Percentiles rank a stretch among this genome's conserved stretches.
Conservation (phyloP, 2,888 invertebrate species). For the Bugula neritina region DNA sequence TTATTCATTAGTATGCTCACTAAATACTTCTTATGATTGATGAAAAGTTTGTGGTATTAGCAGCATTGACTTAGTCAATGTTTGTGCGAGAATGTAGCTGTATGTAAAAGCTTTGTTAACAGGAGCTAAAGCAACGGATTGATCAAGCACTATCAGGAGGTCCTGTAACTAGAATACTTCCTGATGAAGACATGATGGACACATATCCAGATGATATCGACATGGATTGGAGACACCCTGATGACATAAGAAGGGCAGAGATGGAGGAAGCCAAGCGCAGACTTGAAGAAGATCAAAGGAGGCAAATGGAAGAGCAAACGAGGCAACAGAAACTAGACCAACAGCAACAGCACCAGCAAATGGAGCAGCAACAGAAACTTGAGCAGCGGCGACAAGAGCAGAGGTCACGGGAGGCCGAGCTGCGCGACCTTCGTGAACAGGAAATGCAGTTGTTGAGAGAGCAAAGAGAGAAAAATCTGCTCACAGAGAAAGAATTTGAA, state of each 20-base stretch:
- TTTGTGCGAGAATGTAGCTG: no score
- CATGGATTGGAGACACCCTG: neutral
- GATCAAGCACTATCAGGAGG: constrained; percentile 6
- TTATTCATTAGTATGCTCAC: no score
- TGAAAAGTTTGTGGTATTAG: no score
- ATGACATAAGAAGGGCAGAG: neutral
- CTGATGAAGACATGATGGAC: neutral
- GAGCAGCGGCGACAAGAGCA: neutral
- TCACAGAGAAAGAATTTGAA: neutral
- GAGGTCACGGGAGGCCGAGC: neutral
- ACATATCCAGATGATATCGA: neutral
- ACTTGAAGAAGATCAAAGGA: neutral
- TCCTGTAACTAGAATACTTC: constrained; percentile 6
- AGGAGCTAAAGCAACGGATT: neutral
- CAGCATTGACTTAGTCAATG: no score
- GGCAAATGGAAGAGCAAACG: neutral
- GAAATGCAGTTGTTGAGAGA: neutral
- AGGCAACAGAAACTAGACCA: neutral
- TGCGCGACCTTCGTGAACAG: neutral
- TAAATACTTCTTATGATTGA: no score
- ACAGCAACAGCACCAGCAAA: neutral
- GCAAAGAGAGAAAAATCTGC: neutral
- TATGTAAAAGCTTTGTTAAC: no score
- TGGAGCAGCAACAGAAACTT: neutral
- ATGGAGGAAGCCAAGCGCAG: neutral